Percentiles rank a stretch among this genome's conserved stretches.
These are phyloP conservation scores for Xyrichtys novacula DNA, from an alignment of 2,797 vertebrate species.

Conservation along the genomic window DNA sequence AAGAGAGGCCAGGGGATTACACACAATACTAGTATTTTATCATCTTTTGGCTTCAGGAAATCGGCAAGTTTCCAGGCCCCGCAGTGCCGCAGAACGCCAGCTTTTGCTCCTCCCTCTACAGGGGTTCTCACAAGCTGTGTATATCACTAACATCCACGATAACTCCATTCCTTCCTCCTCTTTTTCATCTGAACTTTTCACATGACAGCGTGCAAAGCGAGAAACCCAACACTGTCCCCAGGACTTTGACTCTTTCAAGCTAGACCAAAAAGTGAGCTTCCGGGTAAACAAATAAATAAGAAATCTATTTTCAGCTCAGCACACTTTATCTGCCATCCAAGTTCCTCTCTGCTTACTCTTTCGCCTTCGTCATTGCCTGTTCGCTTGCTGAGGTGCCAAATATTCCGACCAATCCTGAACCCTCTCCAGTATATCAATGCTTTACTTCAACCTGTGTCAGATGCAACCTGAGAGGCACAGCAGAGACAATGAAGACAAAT, in stretches of 20 bases:
- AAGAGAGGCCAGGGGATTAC: slow-evolving; percentile 64
- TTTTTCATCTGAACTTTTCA: slow-evolving; percentile 25
- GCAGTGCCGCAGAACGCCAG: slow-evolving; percentile 57
- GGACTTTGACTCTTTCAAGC: slow-evolving; percentile 68
- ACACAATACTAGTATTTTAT: slow-evolving; percentile 80
- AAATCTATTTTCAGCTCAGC: slow-evolving; percentile 67
- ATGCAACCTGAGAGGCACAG: slow-evolving; percentile 38
- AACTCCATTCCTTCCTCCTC: slow-evolving; percentile 17
- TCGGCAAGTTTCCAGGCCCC: slow-evolving; percentile 49
- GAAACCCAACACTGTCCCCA: slow-evolving; percentile 52
- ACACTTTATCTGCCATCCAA: slow-evolving; percentile 54
- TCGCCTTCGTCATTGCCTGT: slow-evolving; percentile 38
- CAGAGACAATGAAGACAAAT: slow-evolving; percentile 49
- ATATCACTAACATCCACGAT: slow-evolving; percentile 33
- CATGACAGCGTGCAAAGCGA: slow-evolving; percentile 37
- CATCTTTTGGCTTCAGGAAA: slow-evolving; percentile 75
- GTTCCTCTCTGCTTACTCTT: slow-evolving; percentile 43
- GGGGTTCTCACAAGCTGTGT: slow-evolving; percentile 50
- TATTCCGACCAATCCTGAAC: slow-evolving; percentile 42
- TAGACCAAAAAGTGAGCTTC: slow-evolving; percentile 51
- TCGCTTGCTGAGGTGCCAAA: slow-evolving; percentile 43
- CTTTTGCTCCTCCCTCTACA: slow-evolving; percentile 54
- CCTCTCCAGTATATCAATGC: slow-evolving; percentile 43
- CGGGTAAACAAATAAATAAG: slow-evolving; percentile 69
- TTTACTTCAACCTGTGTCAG: slow-evolving; percentile 35